Base-by-base conservation (phyloP, 2,797 vertebrate species). In the Percopsis omiscomaycus region DNA sequence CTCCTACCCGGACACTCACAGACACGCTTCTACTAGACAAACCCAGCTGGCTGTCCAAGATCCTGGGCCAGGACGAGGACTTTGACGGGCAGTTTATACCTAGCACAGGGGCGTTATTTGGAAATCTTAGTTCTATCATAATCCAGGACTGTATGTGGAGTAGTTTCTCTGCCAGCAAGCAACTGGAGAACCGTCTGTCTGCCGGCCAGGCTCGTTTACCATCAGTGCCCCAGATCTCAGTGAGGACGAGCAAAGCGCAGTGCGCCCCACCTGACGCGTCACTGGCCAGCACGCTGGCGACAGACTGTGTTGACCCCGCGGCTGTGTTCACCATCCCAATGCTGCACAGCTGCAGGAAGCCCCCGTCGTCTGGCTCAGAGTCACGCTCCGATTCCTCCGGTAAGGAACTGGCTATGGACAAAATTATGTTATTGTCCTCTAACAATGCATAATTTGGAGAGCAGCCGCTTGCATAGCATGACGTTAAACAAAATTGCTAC, bases 81-180 rank as follows among this genome's bases (percentile, higher is more conserved):
- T 92, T 88, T 44, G 91, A 90, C 63, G 82, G 80, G 1, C 73
- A 74, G 59, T 90, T 89, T 70, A 87, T 91, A 51, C 87, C 92
- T 0, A 91, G 91, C 60, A 89, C 91, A 0, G 88, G 87, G 61
- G 85, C 90, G 71, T 85, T 95, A 68, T 92, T 95, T 64, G 94
- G 93, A 0, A 98, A 97, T 88, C 90, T 94, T 42, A 95, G 94
- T 79, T 95, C 96, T 54, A 94, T 96, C 86, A 94, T 99, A 65
- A 95, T 96, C 62, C 93, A 91, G 81, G 97, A 98, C 90, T 99
- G 97, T 86, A 99, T 99, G 97, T 99, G 97, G 97, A 99, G 96
- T 68, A 92, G 97, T 1, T 97, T 96, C 83, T 96, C 96, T 0
- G 93, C 94, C 69, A 91, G 93, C 42, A 95, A 96, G 86, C 91